Evolutionary conservation across 1,140 invertebrate genomes (phyloP).

Genomic region (Meloidogyne chitwoodi): DNA sequence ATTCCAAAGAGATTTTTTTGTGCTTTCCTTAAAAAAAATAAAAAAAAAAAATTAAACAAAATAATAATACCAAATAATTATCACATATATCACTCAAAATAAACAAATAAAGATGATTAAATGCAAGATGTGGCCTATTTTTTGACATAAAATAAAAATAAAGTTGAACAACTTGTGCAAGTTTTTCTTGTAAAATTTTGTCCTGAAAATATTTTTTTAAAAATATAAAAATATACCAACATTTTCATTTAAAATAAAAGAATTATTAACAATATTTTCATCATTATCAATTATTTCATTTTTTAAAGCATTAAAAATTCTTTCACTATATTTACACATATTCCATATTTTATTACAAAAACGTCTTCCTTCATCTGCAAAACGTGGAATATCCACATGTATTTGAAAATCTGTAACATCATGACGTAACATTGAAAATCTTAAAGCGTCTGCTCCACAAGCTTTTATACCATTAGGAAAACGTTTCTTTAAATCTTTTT

Average conservation of each 20-base stretch:
- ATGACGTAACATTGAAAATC: slow-evolving; percentile 87
- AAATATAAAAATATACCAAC: no score
- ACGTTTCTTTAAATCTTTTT: slow-evolving; percentile 28
- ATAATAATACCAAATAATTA: slow-evolving; percentile 43
- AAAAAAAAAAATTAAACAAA: neutral
- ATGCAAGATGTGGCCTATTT: slow-evolving; percentile 38
- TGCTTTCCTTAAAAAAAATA: neutral
- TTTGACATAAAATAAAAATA: slow-evolving; percentile 1
- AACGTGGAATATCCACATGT: slow-evolving; percentile 82
- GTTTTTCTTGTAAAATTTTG: neutral
- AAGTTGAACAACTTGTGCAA: neutral
- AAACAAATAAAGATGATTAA: slow-evolving; percentile 36
- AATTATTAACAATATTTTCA: no score
- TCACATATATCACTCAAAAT: slow-evolving; percentile 44
- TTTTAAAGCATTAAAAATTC: slow-evolving; percentile 20
- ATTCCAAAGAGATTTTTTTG: neutral
- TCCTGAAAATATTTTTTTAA: neutral
- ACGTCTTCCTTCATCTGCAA: slow-evolving; percentile 90
- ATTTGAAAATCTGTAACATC: slow-evolving; percentile 67
- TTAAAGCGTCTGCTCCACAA: slow-evolving; percentile 92
- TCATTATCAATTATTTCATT: neutral
- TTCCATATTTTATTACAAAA: slow-evolving; percentile 99
- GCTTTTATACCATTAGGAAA: slow-evolving; percentile 95
- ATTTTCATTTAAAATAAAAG: no score
- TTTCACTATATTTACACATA: slow-evolving; percentile 83